Conservation (phyloP, 2,113 vertebrate species). For the Danio rerio region DNA sequence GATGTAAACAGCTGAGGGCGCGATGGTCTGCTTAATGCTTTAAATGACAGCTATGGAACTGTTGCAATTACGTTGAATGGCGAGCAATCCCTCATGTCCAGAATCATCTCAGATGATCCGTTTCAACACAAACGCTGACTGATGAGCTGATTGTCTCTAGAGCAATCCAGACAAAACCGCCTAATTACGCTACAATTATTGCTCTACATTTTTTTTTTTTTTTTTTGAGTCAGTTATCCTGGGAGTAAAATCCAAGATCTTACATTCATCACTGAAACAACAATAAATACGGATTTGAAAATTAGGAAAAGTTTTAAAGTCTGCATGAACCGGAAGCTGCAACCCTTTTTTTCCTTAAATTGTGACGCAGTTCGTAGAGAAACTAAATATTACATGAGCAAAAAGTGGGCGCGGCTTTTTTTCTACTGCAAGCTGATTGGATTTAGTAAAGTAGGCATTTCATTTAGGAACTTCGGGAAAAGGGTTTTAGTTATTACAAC, state of each 20-base stretch:
- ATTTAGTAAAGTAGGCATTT: too few species aligned
- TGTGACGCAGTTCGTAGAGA: too few species aligned
- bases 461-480: too few species aligned
- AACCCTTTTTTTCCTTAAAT: too few species aligned
- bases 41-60: slow-evolving; percentile 52
- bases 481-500: too few species aligned
- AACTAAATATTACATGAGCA: too few species aligned
- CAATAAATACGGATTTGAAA: not conserved
- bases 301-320: too few species aligned
- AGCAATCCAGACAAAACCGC: slow-evolving; percentile 32
- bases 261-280: not conserved
- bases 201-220: slow-evolving; percentile 15
- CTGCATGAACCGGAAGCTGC: too few species aligned
- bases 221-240: slow-evolving; percentile 17
- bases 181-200: slow-evolving; percentile 41
- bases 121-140: slow-evolving; percentile 41
- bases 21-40: slow-evolving; percentile 52
- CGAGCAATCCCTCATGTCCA: slow-evolving; percentile 22
- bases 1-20: slow-evolving; percentile 54
- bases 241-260: not conserved
- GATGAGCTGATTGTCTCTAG: slow-evolving; percentile 33
- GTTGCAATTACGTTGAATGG: slow-evolving; percentile 48
- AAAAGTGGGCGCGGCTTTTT: too few species aligned
- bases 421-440: too few species aligned
- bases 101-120: slow-evolving; percentile 35